phyloP scores from a whole-genome alignment of 2,888 invertebrate genomes.

The Xanthorhoe spadicearia region DNA sequence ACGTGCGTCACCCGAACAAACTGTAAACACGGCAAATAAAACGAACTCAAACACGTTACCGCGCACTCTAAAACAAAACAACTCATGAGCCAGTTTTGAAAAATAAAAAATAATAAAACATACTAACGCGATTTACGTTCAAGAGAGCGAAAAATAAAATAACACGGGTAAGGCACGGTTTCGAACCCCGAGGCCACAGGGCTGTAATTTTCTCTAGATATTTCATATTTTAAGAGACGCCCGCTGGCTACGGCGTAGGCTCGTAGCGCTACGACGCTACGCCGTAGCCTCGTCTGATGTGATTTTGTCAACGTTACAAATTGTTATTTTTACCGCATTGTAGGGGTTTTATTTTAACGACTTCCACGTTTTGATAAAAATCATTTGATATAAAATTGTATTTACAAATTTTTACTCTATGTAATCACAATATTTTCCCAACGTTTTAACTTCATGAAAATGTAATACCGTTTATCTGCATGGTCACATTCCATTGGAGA shows the following conservation, averaged over 20 bases:
- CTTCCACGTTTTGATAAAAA: background rate
- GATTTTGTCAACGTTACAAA: slow-evolving; percentile 36
- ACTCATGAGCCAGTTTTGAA: slow-evolving; percentile 37
- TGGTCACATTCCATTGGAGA: no score
- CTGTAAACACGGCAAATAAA: slow-evolving; percentile 42
- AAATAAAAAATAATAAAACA: slow-evolving; percentile 41
- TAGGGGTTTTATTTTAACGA: slow-evolving; percentile 15
- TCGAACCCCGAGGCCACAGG: slow-evolving; percentile 66
- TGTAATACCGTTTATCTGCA: no score
- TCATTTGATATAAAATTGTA: background rate
- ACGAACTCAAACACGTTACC: slow-evolving; percentile 42
- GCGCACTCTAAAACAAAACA: slow-evolving; percentile 43
- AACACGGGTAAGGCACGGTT: slow-evolving; percentile 79
- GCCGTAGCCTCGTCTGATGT: slow-evolving; percentile 58
- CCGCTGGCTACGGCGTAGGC: slow-evolving; percentile 58
- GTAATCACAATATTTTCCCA: no score
- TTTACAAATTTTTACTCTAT: background rate
- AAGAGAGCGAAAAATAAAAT: slow-evolving; percentile 83
- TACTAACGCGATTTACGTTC: slow-evolving; percentile 57
- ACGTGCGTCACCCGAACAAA: slow-evolving; percentile 36
- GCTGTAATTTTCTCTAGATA: slow-evolving; percentile 79
- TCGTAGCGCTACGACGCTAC: slow-evolving; percentile 66
- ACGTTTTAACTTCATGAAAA: no score
- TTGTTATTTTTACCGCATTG: slow-evolving; percentile 17
- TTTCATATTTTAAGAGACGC: slow-evolving; percentile 50